Conservation (phyloP, 2,113 vertebrate species). For the Nycticryphes semicollaris region DNA sequence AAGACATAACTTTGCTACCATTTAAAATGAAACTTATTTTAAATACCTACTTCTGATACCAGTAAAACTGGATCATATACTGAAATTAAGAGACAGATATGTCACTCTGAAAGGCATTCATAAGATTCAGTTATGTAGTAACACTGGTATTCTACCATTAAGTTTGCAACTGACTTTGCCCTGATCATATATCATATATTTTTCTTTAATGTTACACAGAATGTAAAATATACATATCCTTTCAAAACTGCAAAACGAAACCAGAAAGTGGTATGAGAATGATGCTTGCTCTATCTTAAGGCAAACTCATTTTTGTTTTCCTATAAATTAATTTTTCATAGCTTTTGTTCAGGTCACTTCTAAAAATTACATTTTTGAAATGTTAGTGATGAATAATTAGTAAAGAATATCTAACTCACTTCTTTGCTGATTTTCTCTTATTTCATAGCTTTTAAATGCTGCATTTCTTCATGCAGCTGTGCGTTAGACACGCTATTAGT, state of each 20-base stretch:
- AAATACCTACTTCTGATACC: neutral
- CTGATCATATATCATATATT: neutral
- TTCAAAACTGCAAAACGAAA: neutral
- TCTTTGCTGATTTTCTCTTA: neutral
- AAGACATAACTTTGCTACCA: neutral
- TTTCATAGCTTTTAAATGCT: neutral
- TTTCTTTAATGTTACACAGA: neutral
- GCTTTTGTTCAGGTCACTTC: neutral
- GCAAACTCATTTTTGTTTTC: neutral
- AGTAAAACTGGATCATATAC: neutral
- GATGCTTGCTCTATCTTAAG: neutral
- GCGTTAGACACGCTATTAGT: neutral
- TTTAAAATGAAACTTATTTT: neutral
- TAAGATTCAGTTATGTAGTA: neutral
- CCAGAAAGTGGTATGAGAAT: neutral
- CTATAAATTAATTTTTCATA: neutral
- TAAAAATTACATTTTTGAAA: neutral
- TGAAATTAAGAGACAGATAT: neutral
- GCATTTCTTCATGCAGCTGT: neutral
- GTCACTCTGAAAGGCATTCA: neutral
- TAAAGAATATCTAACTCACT: neutral
- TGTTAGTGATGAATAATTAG: neutral
- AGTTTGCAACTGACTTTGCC: neutral
- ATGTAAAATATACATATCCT: neutral
- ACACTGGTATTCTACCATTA: neutral